phyloP scores from a whole-genome alignment of 2,888 invertebrate species.

The Endotricha flammealis region DNA sequence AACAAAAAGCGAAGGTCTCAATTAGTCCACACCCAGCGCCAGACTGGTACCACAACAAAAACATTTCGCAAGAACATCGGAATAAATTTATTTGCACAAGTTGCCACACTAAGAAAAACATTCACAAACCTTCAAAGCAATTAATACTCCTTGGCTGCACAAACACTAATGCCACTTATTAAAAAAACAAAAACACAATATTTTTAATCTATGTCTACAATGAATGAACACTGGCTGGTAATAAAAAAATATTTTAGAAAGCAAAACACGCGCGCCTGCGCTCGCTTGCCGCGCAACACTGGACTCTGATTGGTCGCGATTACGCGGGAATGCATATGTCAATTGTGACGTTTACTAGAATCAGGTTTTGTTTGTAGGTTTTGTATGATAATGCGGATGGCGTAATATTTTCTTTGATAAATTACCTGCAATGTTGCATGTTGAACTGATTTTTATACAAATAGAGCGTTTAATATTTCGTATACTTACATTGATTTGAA shows the following conservation, averaged over 20 bases:
- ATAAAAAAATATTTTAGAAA: slow-evolving; percentile 27
- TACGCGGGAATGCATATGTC: slow-evolving; percentile 58
- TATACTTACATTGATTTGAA: slow-evolving; percentile 1
- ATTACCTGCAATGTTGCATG: slow-evolving; percentile 22
- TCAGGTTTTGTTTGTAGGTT: slow-evolving; percentile 36
- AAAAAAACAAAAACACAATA: slow-evolving; percentile 15
- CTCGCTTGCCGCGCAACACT: slow-evolving; percentile 47
- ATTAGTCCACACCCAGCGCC: slow-evolving; percentile 18
- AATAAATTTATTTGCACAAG: slow-evolving; percentile 39
- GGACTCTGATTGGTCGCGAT: slow-evolving; percentile 47
- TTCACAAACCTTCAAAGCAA: slow-evolving; percentile 39
- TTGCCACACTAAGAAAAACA: slow-evolving; percentile 35
- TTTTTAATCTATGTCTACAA: slow-evolving; percentile 19
- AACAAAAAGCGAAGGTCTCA: too few species aligned
- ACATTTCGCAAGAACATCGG: slow-evolving; percentile 42
- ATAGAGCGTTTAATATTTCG: slow-evolving; percentile 31
- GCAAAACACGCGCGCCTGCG: slow-evolving; percentile 50
- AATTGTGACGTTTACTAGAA: slow-evolving; percentile 35
- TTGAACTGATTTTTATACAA: slow-evolving; percentile 36
- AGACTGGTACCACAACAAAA: slow-evolving; percentile 35
- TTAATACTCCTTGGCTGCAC: slow-evolving; percentile 6
- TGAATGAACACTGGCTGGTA: slow-evolving; percentile 21
- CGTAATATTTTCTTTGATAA: slow-evolving; percentile 20
- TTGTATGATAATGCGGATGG: slow-evolving; percentile 13
- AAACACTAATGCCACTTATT: slow-evolving; percentile 8